A percentile compares a stretch with the other conserved stretches of the same genome.
These are phyloP conservation scores for Tenualosa thibaudeaui DNA, from an alignment of 2,797 vertebrate genomes.

Conservation along the genomic window DNA sequence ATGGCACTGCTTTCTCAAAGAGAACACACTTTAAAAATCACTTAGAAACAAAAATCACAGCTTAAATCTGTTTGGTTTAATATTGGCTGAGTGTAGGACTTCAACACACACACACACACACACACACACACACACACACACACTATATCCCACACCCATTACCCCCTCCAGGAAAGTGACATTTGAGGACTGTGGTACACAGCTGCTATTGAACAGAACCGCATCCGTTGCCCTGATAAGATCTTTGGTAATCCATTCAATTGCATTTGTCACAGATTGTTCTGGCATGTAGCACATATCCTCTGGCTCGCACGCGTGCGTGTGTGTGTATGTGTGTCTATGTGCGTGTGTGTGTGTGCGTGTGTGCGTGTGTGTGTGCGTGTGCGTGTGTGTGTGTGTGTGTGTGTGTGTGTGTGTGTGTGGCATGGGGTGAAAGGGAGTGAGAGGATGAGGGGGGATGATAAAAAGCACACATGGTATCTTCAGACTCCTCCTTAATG, in stretches of 20 bases:
- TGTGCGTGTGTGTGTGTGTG: slow-evolving; percentile 26
- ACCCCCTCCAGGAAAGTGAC: slow-evolving; percentile 8
- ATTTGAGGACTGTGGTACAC: not conserved
- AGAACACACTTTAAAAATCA: not conserved
- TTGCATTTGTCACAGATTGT: slow-evolving; percentile 28
- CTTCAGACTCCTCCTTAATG: slow-evolving; percentile 28
- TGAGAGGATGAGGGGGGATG: slow-evolving; percentile 14
- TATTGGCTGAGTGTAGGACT: not conserved
- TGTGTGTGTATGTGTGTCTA: slow-evolving; percentile 26
- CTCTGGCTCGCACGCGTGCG: slow-evolving; percentile 16
- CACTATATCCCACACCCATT: not conserved
- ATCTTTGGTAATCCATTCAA: slow-evolving; percentile 34
- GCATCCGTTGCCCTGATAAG: slow-evolving; percentile 17
- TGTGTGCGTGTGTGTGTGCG: slow-evolving; percentile 9
- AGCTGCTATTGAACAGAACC: slow-evolving; percentile 20
- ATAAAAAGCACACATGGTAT: slow-evolving; percentile 21
- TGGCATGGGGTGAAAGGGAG: slow-evolving; percentile 14
- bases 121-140: not conserved
- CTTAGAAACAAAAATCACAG: not conserved
- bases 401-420: not conserved
- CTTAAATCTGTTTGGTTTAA: slow-evolving; percentile 1
- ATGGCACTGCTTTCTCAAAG: too few species aligned
- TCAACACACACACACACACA: not conserved
- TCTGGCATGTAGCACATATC: not conserved
- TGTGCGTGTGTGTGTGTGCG: not conserved